Evolutionary conservation across 2,888 invertebrate genomes (phyloP), one percentile per base, ranked within the genome.

Genomic region (Nephrocerus scutellatus): DNA sequence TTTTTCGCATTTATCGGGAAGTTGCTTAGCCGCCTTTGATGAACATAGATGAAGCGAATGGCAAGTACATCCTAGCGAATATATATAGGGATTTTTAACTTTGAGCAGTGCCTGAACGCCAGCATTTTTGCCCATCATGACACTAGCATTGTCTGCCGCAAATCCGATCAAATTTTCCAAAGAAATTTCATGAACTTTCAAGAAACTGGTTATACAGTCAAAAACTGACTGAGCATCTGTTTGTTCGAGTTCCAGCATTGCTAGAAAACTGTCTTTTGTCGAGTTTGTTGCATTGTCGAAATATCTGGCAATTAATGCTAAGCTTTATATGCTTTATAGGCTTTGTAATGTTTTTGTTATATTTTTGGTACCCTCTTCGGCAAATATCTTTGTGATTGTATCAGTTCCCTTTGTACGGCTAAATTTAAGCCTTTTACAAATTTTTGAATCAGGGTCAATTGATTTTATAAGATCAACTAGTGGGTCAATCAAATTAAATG

Each of bases 11-110:
- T 38, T 22, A 32, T 28, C 37, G 16, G 55, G 56, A 23, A 57
- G 30, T 46, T 50, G 50, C 33, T 46, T 41, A 15, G 50, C 43
- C 22, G 56, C 57, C 24, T 46, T 47, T 9, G 56, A 55, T 22
- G 55, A 37, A 25, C 53, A 55, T 15, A 56, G 38, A 42, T 53
- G 45, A 14, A 52, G 37, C 5, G 52, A 52, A 43, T 57, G 58
- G 30, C 55, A 59, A n/a, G 49, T 46, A 44, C 56, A 57, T 30
- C 51, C 52, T 18, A 52, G 37, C 2, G 53, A 48, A 47, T 50
- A 55, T 25, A 57, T 35, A 34, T 50, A 25, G 10, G 52, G 52
- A 13, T 48, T 24, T 14, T 48, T 32, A 33, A 41, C 29, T 41
- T 41, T 33, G 15, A 56, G 46, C 28, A 41, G 40, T 12, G 44